phyloP scores from a whole-genome alignment of 2,888 invertebrate species.

The Anorthoa munda region DNA sequence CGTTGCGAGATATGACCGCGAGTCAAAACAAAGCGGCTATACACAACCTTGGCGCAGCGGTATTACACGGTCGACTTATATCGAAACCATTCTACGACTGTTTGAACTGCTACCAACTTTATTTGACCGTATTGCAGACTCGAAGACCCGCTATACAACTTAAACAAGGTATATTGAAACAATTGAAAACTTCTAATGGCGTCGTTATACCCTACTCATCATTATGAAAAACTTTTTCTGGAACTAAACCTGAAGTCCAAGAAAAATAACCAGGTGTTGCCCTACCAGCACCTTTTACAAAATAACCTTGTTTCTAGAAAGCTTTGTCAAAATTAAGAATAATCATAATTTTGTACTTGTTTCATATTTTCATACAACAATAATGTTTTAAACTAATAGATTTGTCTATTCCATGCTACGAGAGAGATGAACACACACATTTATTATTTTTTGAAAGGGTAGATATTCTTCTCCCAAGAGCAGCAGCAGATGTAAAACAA shows the following conservation, averaged over 20 bases:
- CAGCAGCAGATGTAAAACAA: not conserved
- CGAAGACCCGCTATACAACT: conserved; percentile 48
- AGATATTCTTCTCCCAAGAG: too few relatives aligned
- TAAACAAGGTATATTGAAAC: not conserved
- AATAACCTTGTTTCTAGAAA: not conserved
- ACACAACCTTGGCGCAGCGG: conserved; percentile 81
- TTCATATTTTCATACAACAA: too few relatives aligned
- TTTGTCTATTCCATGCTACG: too few relatives aligned
- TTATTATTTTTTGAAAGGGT: too few relatives aligned
- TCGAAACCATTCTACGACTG: conserved; percentile 45
- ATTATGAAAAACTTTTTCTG: not conserved
- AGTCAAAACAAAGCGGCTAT: conserved; percentile 76
- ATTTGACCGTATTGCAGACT: conserved; percentile 55
- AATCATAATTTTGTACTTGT: too few relatives aligned
- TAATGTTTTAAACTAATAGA: too few relatives aligned
- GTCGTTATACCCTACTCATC: too few relatives aligned
- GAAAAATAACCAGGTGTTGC: not conserved
- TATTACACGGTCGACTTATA: conserved; percentile 71
- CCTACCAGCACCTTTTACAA: not conserved
- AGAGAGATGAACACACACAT: too few relatives aligned
- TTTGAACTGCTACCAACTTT: conserved; percentile 38
- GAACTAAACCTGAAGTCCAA: not conserved
- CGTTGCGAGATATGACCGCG: conserved; percentile 81
- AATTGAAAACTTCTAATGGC: not conserved
- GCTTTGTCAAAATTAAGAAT: not conserved